Percentiles rank a stretch among this genome's conserved stretches.
phyloP scores from a whole-genome alignment of 92 coral and sea anemone genomes.

The Palythoa caribaeorum region DNA sequence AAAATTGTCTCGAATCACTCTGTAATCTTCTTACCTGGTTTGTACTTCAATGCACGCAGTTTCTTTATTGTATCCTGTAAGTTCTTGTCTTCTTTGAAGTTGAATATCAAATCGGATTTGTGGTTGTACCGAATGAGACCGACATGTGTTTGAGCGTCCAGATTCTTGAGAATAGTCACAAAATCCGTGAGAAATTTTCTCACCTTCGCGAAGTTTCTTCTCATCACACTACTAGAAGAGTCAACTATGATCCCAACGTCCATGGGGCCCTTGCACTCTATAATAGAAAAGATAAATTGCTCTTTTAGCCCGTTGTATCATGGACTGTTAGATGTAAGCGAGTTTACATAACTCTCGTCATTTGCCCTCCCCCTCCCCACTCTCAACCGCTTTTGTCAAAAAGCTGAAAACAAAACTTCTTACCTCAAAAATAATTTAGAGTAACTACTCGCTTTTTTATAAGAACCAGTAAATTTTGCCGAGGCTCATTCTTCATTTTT shows the following conservation, averaged over 20 bases:
- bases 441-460: too few relatives aligned
- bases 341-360: too few relatives aligned
- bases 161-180: constrained; percentile 7
- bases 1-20: too few relatives aligned
- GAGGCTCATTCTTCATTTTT: too few relatives aligned
- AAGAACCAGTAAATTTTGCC: too few relatives aligned
- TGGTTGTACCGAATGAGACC: constrained; percentile 39
- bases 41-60: not conserved
- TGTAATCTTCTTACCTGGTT: constrained; percentile 9
- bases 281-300: not conserved
- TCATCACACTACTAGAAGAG: constrained; percentile 35
- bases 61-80: not conserved
- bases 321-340: too few relatives aligned
- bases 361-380: too few relatives aligned
- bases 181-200: constrained; percentile 15
- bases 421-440: too few relatives aligned
- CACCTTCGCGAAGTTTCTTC: constrained; percentile 5
- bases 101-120: constrained; percentile 17
- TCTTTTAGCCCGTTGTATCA: not conserved
- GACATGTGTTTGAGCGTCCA: constrained; percentile 10
- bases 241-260: constrained; percentile 37
- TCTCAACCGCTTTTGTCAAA: too few relatives aligned
- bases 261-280: constrained; percentile 42
- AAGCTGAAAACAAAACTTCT: too few relatives aligned
- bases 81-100: constrained; percentile 26